Percentiles rank a stretch among this genome's conserved stretches.
These are phyloP conservation scores for Apogon talboti DNA, from an alignment of 2,797 vertebrate species.

Conservation along the genomic window DNA sequence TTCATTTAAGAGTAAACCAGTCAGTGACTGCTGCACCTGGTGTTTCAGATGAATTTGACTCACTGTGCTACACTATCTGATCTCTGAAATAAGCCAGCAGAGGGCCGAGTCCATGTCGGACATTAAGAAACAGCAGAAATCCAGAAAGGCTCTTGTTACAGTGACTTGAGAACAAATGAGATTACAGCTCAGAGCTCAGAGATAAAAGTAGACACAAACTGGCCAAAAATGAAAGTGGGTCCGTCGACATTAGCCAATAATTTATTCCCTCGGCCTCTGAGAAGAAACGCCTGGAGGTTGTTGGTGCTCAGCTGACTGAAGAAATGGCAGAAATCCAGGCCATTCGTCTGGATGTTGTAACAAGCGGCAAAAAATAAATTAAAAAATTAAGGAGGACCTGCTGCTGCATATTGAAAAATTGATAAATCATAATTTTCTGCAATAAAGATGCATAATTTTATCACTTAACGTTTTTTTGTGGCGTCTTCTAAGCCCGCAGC, in stretches of 20 bases:
- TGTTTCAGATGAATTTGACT: background rate
- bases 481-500: background rate
- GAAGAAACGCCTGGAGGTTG: constrained; percentile 1
- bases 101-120: background rate
- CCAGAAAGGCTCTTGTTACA: constrained; percentile 6
- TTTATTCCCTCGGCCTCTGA: constrained; percentile 6
- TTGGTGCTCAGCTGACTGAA: constrained; percentile 19
- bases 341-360: background rate
- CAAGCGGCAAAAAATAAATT: background rate
- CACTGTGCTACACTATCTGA: background rate
- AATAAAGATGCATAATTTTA: constrained; percentile 17
- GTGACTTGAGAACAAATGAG: constrained; percentile 16
- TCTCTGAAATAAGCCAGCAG: background rate
- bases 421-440: constrained; percentile 1
- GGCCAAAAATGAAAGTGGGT: constrained; percentile 1
- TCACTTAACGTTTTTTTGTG: constrained; percentile 19
- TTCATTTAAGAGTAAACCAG: too few species aligned
- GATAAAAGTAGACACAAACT: background rate
- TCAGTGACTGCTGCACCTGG: too few species aligned
- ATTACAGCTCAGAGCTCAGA: constrained; percentile 18
- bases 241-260: constrained; percentile 3
- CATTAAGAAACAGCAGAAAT: constrained; percentile 6
- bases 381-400: background rate
- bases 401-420: background rate
- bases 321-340: constrained; percentile 1